Percentiles rank a stretch among this genome's conserved stretches.
Evolutionary conservation across 2,113 vertebrate species (phyloP).

Genomic region (Aleadryas rufinucha): DNA sequence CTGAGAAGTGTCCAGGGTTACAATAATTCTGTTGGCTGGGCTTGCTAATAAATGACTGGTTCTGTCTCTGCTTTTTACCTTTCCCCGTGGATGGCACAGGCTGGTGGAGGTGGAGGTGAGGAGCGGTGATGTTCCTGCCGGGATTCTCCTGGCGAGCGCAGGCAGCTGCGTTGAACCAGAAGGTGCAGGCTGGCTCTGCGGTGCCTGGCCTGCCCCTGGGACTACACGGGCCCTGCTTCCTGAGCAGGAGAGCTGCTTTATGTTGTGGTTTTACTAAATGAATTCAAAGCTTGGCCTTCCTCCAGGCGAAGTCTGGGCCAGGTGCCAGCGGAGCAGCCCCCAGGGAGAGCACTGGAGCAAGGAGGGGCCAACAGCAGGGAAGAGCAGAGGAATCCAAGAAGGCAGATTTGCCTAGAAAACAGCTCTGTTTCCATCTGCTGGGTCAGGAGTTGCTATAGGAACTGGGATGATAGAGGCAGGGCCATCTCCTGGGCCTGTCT

Average conservation of each 20-base stretch:
- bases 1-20: not conserved
- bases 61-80: not conserved
- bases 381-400: conserved; percentile 52
- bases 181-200: not conserved
- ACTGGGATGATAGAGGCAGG: conserved; percentile 59
- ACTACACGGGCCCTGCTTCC: conserved; percentile 58
- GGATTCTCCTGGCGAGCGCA: rapidly evolving
- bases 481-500: conserved; percentile 55
- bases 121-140: rapidly evolving
- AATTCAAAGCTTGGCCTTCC: conserved; percentile 63
- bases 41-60: not conserved
- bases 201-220: conserved; percentile 28
- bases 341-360: conserved; percentile 55
- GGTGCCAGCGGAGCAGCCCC: conserved; percentile 45
- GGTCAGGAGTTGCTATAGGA: conserved; percentile 61
- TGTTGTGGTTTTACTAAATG: conserved; percentile 68
- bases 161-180: not conserved
- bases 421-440: conserved; percentile 61
- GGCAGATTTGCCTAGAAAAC: conserved; percentile 50
- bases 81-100: rapidly evolving
- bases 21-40: not conserved
- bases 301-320: conserved; percentile 56
- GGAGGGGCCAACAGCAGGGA: conserved; percentile 57
- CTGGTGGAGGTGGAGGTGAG: rapidly evolving
- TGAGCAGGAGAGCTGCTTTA: conserved; percentile 66